phyloP scores from a whole-genome alignment of 2,797 vertebrate genomes.

The Sphaeramia orbicularis region DNA sequence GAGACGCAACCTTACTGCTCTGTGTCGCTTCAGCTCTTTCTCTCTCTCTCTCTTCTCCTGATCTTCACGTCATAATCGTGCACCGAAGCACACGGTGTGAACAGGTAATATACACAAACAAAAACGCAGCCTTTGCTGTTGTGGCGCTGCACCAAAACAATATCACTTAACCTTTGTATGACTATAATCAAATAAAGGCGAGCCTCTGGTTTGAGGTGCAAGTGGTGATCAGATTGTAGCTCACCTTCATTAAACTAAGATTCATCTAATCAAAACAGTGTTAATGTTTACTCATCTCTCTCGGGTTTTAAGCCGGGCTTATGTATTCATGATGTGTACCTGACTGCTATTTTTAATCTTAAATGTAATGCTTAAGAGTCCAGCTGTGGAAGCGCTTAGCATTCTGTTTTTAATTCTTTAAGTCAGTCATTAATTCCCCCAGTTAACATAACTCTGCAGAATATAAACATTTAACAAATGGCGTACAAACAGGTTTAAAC shows the following conservation, averaged over 20 bases:
- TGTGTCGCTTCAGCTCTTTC: slow-evolving; percentile 31
- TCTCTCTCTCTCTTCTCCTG: slow-evolving; percentile 39
- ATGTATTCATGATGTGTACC: slow-evolving; percentile 2
- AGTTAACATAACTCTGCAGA: too few species aligned
- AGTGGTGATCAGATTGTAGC: slow-evolving; percentile 22
- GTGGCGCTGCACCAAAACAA: slow-evolving; percentile 36
- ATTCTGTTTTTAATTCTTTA: too few species aligned
- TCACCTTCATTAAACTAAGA: slow-evolving; percentile 55
- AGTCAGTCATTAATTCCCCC: too few species aligned
- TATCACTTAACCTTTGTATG: slow-evolving; percentile 61
- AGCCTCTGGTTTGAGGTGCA: slow-evolving; percentile 39
- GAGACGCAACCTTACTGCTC: slow-evolving; percentile 67
- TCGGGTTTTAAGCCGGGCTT: slow-evolving; percentile 22
- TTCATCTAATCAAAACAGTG: slow-evolving; percentile 38
- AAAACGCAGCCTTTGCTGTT: slow-evolving; percentile 32
- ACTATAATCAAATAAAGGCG: slow-evolving; percentile 64
- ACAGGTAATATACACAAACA: slow-evolving; percentile 46
- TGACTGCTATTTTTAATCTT: slow-evolving; percentile 14
- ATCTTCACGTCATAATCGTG: slow-evolving; percentile 54
- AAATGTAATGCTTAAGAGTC: not conserved
- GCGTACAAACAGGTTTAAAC: too few species aligned
- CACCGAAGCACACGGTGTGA: slow-evolving; percentile 27
- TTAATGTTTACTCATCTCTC: slow-evolving; percentile 39
- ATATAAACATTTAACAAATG: too few species aligned
- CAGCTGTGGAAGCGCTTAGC: not conserved